These are phyloP conservation scores for Seira ritae DNA, from an alignment of 2,888 invertebrate species.

Conservation along the genomic window DNA sequence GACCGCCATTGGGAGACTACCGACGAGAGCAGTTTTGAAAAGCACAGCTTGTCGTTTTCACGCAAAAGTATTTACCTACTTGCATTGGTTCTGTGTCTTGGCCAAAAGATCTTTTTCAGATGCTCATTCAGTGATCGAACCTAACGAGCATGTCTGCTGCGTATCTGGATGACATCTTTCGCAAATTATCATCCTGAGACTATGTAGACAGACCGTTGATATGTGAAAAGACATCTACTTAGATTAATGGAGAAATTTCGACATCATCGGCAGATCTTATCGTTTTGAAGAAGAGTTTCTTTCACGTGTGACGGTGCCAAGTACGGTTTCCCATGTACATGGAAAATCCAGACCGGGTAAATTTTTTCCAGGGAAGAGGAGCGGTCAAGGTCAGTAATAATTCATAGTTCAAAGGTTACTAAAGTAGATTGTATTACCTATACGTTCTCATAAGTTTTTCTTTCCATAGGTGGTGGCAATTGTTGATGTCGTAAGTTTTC, in stretches of 20 bases:
- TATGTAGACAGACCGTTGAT: background rate
- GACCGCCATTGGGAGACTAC: too few species aligned
- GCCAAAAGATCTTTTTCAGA: too few species aligned
- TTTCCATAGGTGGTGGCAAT: constrained; percentile 55
- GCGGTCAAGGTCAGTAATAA: constrained; percentile 47
- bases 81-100: too few species aligned
- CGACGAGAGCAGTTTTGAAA: too few species aligned
- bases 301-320: background rate
- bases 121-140: too few species aligned
- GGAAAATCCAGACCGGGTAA: constrained; percentile 62
- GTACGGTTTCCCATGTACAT: constrained; percentile 4
- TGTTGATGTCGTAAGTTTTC: constrained; percentile 58
- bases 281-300: background rate
- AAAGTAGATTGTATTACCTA: too few species aligned
- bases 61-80: too few species aligned
- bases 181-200: background rate
- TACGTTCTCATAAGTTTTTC: too few species aligned
- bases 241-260: background rate
- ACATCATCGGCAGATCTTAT: background rate
- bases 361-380: constrained; percentile 54
- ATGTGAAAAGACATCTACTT: background rate
- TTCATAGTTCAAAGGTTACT: too few species aligned
- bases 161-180: too few species aligned
- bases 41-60: too few species aligned
- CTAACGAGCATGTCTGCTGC: too few species aligned